Conservation (phyloP, 2,113 vertebrate genomes). For the Malurus elegans region DNA sequence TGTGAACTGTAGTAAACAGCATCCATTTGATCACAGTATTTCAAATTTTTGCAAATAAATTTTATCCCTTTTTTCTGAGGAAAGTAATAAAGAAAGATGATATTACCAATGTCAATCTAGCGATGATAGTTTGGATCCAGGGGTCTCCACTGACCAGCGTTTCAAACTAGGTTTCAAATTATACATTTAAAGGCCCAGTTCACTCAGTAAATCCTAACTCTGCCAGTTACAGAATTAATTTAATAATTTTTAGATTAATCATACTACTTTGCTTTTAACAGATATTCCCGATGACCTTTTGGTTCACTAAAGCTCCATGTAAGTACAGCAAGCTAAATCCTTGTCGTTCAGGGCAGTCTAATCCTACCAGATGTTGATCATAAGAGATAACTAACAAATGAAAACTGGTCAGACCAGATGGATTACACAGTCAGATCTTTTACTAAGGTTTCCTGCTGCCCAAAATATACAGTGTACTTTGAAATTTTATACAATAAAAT, state of each 20-base stretch:
- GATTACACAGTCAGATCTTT: slow-evolving; percentile 49
- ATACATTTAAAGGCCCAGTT: not conserved
- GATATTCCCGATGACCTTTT: slow-evolving; percentile 31
- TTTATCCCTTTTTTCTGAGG: not conserved
- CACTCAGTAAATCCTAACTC: not conserved
- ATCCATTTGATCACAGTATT: not conserved
- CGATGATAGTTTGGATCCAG: not conserved
- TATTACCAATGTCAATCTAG: not conserved
- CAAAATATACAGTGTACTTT: not conserved
- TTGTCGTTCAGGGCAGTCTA: slow-evolving; percentile 33
- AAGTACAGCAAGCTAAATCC: slow-evolving; percentile 53
- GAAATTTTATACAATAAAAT: not conserved
- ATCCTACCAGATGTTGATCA: slow-evolving; percentile 60
- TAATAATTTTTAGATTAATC: slow-evolving; percentile 52
- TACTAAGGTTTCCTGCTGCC: not conserved
- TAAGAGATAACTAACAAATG: slow-evolving; percentile 53
- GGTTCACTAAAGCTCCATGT: slow-evolving; percentile 39
- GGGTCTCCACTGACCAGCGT: not conserved
- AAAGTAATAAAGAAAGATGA: not conserved
- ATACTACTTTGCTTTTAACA: slow-evolving; percentile 54
- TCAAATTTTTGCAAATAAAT: not conserved
- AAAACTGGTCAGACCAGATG: slow-evolving; percentile 46
- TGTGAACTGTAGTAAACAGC: not conserved
- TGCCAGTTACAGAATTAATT: slow-evolving; percentile 1
- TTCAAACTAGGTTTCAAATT: not conserved